phyloP scores from a whole-genome alignment of 2,797 vertebrate species.

The Ptychobarbus kaznakovi region DNA sequence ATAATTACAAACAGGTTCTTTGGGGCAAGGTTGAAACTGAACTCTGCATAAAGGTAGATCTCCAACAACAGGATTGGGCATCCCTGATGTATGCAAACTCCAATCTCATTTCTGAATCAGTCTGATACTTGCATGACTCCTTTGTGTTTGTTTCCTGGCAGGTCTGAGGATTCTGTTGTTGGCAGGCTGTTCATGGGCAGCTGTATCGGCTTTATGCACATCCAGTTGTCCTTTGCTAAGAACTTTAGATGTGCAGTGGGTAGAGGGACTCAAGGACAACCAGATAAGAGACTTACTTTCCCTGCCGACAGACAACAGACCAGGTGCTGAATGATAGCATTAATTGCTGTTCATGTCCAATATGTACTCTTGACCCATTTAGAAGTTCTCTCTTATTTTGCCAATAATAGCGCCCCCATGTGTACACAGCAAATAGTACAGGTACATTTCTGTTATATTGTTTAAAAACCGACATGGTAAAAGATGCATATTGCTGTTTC shows the following conservation, averaged over 20 bases:
- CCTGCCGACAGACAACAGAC: constrained; percentile 92
- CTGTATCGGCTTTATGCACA: constrained; percentile 94
- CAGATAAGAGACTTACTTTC: constrained; percentile 97
- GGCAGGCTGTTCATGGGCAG: constrained; percentile 96
- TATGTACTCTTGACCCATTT: constrained; percentile 21
- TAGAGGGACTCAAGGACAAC: constrained; percentile 94
- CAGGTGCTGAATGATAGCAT: constrained; percentile 78
- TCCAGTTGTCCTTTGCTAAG: constrained; percentile 93
- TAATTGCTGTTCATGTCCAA: not conserved
- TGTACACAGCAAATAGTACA: not conserved
- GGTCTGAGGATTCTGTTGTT: constrained; percentile 90
- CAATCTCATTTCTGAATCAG: not conserved
- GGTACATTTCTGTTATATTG: not conserved
- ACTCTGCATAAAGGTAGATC: not conserved
- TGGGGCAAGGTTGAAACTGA: not conserved
- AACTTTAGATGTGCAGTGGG: constrained; percentile 95
- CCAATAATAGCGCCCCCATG: not conserved
- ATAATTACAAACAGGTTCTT: not conserved
- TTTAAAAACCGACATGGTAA: not conserved
- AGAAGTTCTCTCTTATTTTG: not conserved
- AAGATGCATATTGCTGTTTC: constrained; percentile 71
- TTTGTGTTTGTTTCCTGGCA: constrained; percentile 70
- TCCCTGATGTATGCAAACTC: not conserved
- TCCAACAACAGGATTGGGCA: not conserved
- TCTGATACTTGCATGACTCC: constrained; percentile 45